phyloP scores from a whole-genome alignment of 2,797 vertebrate genomes.

The Simalia tracyae region DNA sequence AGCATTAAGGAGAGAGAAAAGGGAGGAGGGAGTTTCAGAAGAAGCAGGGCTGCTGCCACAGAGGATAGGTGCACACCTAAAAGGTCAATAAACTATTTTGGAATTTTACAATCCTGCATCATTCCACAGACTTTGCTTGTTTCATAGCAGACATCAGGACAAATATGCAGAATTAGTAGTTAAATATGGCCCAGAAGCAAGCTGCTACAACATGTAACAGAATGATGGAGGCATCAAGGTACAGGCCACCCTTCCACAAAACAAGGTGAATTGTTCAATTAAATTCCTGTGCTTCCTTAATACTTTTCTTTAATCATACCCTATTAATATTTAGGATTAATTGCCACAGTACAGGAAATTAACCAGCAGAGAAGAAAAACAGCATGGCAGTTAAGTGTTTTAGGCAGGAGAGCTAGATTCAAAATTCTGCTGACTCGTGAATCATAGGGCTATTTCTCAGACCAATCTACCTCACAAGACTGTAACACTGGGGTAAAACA shows the following conservation, averaged over 20 bases:
- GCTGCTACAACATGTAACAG: not conserved
- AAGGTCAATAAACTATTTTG: not conserved
- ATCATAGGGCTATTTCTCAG: not conserved
- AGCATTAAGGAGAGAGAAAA: no score
- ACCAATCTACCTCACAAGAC: not conserved
- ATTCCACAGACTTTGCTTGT: not conserved
- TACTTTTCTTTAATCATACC: no score
- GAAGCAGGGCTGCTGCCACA: not conserved
- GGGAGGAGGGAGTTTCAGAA: not conserved
- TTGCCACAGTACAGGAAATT: not conserved
- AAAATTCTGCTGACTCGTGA: not conserved
- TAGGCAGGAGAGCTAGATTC: not conserved
- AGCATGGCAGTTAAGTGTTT: not conserved
- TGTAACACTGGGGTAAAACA: not conserved
- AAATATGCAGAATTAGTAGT: not conserved
- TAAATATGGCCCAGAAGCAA: not conserved
- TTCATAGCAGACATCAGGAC: not conserved
- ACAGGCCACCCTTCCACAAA: not conserved
- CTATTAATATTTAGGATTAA: not conserved
- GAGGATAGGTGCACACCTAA: not conserved
- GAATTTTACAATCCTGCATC: not conserved
- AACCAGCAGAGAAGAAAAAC: not conserved
- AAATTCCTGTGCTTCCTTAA: not conserved
- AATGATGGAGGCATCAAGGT: not conserved
- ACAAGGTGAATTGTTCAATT: not conserved